Percentiles rank a stretch among this genome's conserved stretches.
Evolutionary conservation across 2,113 vertebrate genomes (phyloP).

Genomic region (Microcebus lehilahytsara): DNA sequence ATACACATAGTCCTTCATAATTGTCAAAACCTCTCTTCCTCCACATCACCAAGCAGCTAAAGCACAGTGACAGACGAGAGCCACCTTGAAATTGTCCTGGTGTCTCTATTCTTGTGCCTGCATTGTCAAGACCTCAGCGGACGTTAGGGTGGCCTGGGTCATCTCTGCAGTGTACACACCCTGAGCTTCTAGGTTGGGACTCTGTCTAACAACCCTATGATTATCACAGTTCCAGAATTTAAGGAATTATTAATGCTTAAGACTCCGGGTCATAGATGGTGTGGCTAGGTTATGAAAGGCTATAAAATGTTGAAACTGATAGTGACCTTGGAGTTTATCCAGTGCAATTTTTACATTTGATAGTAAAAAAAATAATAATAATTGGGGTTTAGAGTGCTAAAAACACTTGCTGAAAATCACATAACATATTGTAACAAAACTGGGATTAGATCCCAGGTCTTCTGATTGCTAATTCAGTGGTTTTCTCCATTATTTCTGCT

Average conservation of each 20-base stretch:
- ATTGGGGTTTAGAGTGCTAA: background rate
- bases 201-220: background rate
- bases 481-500: background rate
- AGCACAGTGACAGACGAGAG: constrained; percentile 10
- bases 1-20: constrained; percentile 65
- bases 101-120: background rate
- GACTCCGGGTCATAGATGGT: background rate
- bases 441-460: background rate
- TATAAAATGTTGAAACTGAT: background rate
- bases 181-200: background rate
- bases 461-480: background rate
- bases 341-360: background rate
- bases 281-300: background rate
- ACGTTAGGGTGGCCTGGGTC: fast-evolving
- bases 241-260: background rate
- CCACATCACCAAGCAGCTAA: background rate
- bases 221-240: background rate
- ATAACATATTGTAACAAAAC: background rate
- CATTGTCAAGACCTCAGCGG: background rate
- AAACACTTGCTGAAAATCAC: background rate
- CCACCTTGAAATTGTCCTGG: background rate
- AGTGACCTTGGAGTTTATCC: background rate
- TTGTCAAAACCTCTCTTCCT: constrained; percentile 58
- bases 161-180: background rate
- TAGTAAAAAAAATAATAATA: background rate